Evolutionary conservation across 2,113 vertebrate genomes (phyloP).

Genomic region (Ammodytes dubius): DNA sequence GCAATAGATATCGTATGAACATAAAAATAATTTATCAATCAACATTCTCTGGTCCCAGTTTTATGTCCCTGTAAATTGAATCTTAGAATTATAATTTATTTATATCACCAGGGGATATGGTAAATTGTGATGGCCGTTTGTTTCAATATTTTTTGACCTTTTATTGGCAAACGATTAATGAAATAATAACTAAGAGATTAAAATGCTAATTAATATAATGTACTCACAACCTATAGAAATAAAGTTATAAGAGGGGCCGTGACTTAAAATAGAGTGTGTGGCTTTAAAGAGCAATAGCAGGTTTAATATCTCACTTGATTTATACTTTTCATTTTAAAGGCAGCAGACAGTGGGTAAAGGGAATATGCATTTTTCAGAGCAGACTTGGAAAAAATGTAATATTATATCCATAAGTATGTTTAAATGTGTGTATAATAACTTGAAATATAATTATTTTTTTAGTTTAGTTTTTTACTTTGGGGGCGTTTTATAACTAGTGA

Average conservation of each 20-base stretch:
- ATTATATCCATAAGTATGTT: too few relatives aligned
- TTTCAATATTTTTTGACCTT: constrained; percentile 15
- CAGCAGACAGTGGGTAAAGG: too few relatives aligned
- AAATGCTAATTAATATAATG: constrained; percentile 2
- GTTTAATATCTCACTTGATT: constrained; percentile 5
- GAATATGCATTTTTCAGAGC: too few relatives aligned
- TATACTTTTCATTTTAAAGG: not conserved
- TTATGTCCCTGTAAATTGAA: not conserved
- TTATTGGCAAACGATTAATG: not conserved
- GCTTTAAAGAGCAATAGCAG: not conserved
- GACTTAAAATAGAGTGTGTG: not conserved
- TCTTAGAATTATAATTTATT: not conserved
- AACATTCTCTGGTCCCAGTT: not conserved
- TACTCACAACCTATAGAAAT: not conserved
- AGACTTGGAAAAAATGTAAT: too few relatives aligned
- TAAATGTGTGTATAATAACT: too few relatives aligned
- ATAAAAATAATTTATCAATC: not conserved
- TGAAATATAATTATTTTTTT: too few relatives aligned
- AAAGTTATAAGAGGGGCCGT: not conserved
- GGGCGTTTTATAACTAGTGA: too few relatives aligned
- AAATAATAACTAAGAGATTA: constrained; percentile 6
- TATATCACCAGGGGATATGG: not conserved
- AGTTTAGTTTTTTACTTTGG: too few relatives aligned
- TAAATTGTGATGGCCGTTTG: too few relatives aligned
- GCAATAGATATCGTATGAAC: not conserved